phyloP scores from a whole-genome alignment of 2,888 invertebrate genomes.

The Chelonus formosanus region DNA sequence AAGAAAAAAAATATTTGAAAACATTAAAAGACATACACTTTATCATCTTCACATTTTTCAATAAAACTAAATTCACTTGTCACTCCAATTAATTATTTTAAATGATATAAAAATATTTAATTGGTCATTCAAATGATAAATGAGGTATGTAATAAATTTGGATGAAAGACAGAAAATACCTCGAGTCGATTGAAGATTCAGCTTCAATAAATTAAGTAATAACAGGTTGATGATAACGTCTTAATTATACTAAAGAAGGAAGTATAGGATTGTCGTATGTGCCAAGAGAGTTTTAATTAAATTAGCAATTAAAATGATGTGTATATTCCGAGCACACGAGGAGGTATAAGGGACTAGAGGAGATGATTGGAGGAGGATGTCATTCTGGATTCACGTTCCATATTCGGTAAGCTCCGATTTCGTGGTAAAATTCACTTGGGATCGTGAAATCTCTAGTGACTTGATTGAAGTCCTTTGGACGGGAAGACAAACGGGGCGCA shows the following conservation, averaged over 20 bases:
- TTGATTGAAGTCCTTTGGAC: slow-evolving; percentile 24
- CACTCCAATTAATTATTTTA: too few relatives aligned
- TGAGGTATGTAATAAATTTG: too few relatives aligned
- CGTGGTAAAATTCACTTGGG: slow-evolving; percentile 18
- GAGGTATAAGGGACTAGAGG: background rate
- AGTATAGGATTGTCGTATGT: slow-evolving; percentile 29
- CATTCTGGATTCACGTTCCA: slow-evolving; percentile 11
- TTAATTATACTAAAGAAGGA: slow-evolving; percentile 52
- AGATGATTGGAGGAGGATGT: background rate
- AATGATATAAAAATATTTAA: too few relatives aligned
- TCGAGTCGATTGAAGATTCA: slow-evolving; percentile 9
- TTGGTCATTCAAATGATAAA: too few relatives aligned
- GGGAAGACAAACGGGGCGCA: slow-evolving; percentile 25
- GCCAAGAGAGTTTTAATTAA: slow-evolving; percentile 55
- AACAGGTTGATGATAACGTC: slow-evolving; percentile 58
- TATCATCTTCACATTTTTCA: too few relatives aligned
- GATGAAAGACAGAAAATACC: background rate
- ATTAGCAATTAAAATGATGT: slow-evolving; percentile 63
- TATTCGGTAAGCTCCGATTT: slow-evolving; percentile 8
- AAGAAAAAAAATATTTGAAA: too few relatives aligned
- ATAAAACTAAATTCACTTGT: too few relatives aligned
- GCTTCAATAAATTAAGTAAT: slow-evolving; percentile 58
- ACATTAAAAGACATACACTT: too few relatives aligned
- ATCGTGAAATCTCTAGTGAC: slow-evolving; percentile 16
- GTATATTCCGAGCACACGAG: slow-evolving; percentile 22